Evolutionary conservation across 2,113 vertebrate species (phyloP).

Genomic region (Tretioscincus oriximinensis): DNA sequence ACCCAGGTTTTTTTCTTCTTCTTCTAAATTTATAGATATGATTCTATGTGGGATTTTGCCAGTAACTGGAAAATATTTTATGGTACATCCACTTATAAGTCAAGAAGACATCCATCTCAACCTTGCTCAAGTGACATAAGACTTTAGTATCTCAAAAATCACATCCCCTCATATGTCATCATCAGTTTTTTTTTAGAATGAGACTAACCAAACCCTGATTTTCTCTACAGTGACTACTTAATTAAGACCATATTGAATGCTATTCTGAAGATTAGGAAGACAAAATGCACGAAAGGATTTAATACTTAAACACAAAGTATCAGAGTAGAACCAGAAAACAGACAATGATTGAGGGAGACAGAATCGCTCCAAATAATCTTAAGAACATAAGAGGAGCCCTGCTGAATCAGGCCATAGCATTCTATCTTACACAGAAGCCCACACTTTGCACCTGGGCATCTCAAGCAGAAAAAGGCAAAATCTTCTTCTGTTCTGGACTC

Average conservation of each 20-base stretch:
- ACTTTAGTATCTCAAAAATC: not conserved
- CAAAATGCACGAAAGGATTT: not conserved
- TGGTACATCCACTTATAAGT: conserved; percentile 44
- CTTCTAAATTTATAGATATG: no score
- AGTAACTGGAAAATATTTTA: conserved; percentile 19
- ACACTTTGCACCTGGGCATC: no score
- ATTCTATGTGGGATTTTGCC: no score
- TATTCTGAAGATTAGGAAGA: not conserved
- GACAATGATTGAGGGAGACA: no score
- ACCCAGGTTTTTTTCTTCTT: no score
- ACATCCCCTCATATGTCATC: not conserved
- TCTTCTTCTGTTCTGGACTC: no score
- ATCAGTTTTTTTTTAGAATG: not conserved
- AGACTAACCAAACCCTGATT: not conserved
- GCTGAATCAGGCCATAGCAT: no score
- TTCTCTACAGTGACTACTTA: not conserved
- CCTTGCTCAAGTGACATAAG: conserved; percentile 5
- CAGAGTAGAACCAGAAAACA: not conserved
- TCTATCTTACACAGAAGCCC: no score
- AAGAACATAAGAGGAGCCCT: no score
- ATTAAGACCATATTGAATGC: conserved; percentile 1
- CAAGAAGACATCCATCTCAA: conserved; percentile 25
- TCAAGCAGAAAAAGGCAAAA: no score
- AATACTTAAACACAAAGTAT: not conserved
- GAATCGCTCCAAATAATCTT: no score